Base-by-base conservation (phyloP, 2,797 vertebrate genomes). In the Alosa sapidissima region DNA sequence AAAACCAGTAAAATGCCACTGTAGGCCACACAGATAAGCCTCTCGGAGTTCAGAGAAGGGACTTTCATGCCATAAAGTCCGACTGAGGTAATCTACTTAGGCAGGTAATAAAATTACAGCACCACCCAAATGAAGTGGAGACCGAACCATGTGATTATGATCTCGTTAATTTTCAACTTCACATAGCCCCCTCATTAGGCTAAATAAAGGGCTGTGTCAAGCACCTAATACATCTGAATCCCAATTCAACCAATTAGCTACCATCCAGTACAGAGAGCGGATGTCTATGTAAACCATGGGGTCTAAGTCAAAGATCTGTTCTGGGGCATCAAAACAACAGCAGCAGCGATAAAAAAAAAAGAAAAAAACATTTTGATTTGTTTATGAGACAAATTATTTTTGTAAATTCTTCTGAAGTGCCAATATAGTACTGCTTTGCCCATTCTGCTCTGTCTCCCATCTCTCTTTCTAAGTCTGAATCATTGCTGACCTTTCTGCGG, bases 121-220 rank as follows among this genome's bases (percentile, higher is more conserved):
- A 84, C 41, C 21, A 82, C 36, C 83, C 48, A 86, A 86, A 84
- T 87, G 81, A 86, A 85, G 82, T 75, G 60, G 58, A 48, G 36
- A 58, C 24, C 41, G 48, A 72, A 72, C 47, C 84, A 85, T 90
- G 84, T 82, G 82, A 88, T 88, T 68, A 85, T 85, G 54, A 87
- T 87, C 54, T 51, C 75, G 75, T 81, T 85, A 84, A 82, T 86
- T 52, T 51, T 55, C 84, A 87, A 81, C 83, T 65, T 33, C 62
- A 82, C 48, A 81, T 41, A 81, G 75, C 14, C 58, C 68, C 16
- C 54, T 54, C 68, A 78, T 78, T 78, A 78, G 72, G 72, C 72
- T 48, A 28, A 83, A 78, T 78, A 78, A 78, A 78, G 41, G 72
- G 41, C 72, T 45, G 72, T 78, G 72, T 78, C 72, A 78, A 47